Base-by-base conservation (phyloP, 2,797 vertebrate species). In the Sternotherus odoratus region DNA sequence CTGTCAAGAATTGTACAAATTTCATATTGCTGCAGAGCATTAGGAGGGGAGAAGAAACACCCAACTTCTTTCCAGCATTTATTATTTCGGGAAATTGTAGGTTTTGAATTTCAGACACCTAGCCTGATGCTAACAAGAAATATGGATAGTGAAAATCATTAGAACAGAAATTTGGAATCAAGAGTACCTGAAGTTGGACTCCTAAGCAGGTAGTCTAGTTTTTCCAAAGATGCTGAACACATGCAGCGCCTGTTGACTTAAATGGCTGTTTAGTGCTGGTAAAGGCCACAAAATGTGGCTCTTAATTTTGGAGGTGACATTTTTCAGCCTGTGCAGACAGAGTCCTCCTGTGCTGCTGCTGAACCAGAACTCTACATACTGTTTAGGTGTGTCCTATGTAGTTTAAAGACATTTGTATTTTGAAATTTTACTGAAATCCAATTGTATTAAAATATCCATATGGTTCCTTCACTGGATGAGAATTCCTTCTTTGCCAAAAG, bases 401-500 rank as follows among this genome's bases (percentile, higher is more conserved):
- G 9, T n/a, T 4, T 53, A 85, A 46, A 85, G 77, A 46, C 36
- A 86, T 23, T 1, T 89, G 23, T 66, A 13, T 50, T 89, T 93
- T 83, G 56, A 89, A 94, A 82, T 23, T 33, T 81, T 87, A 24
- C 4, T 66, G 75, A 49, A 92, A 77, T 83, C 6, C 5, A 74
- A 0, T 82, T 88, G 8, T 90, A 16, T 91, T 80, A 82, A 95
- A 95, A 94, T 90, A 78, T 94, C 26, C 93, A 10, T 84, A 4
- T 46, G 82, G 53, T 91, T 96, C 9, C 12, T 91, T 23, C 89
- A 56, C 75, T 91, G 66, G 77, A 21, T 96, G 82, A 95, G 85
- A 94, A 86, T 91, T 94, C 86, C 90, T 87, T 95, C 69, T 95
- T 95, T 96, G 94, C 91, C 87, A 96, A 93, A 39, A 0, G 94